Evolutionary conservation across 2,888 invertebrate genomes (phyloP).

Genomic region (Galerucella calmariensis): DNA sequence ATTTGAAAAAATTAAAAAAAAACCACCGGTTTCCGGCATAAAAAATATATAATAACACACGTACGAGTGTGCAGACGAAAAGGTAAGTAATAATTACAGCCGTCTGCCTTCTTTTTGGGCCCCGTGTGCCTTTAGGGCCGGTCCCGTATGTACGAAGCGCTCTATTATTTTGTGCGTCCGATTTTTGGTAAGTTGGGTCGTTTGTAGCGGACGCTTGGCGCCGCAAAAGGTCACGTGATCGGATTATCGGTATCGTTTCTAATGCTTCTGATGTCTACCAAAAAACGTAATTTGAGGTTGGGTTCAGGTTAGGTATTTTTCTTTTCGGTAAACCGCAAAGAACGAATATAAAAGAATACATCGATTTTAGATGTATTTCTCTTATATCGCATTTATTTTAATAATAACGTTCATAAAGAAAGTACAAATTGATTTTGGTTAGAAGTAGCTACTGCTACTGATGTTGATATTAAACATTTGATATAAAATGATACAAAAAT

Average conservation of each 20-base stretch:
- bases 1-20: conserved; percentile 28
- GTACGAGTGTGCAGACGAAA: conserved; percentile 56
- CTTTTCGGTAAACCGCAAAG: conserved; percentile 27
- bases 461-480: too few relatives aligned
- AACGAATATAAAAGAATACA: conserved; percentile 1
- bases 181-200: conserved; percentile 51
- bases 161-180: conserved; percentile 62
- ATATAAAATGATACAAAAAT: too few relatives aligned
- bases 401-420: too few relatives aligned
- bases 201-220: conserved; percentile 26
- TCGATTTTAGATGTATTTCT: not conserved
- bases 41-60: conserved; percentile 65
- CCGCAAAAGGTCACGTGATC: conserved; percentile 29
- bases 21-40: conserved; percentile 62
- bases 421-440: too few relatives aligned
- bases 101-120: conserved; percentile 56
- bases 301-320: not conserved
- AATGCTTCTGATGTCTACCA: conserved; percentile 35
- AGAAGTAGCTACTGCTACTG: too few relatives aligned
- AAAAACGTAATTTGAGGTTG: conserved; percentile 34
- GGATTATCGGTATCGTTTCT: conserved; percentile 14
- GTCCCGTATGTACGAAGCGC: conserved; percentile 48
- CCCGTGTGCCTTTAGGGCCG: conserved; percentile 37
- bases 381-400: too few relatives aligned
- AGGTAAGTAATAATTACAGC: conserved; percentile 60